Base-by-base conservation (phyloP, 2,113 vertebrate species). In the Hirundichthys speculiger region DNA sequence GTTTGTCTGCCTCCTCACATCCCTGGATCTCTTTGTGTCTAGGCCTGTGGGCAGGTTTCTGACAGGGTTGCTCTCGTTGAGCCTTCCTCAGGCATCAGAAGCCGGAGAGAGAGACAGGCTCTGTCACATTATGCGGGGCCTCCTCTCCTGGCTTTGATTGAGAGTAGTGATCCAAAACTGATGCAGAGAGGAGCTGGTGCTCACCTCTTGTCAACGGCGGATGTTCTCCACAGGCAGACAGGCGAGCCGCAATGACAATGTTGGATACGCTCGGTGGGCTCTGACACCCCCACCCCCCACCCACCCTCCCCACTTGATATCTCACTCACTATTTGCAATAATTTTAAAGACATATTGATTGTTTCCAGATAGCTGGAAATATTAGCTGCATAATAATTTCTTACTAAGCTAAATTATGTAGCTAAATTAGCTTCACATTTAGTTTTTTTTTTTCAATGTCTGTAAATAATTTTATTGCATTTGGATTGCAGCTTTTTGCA, bases 101-200 rank as follows among this genome's bases (percentile, higher is more conserved):
- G 73, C 64, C 77, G 64, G 63, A 74, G 77, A 70, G 73, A 76
- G 73, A 87, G 87, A 87, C 85, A 79, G 86, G 80, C 85, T 86
- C 87, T 91, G 92, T 92, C 92, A 92, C 90, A 91, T 93, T 91
- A 91, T 91, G 85, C 87, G 19, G 72, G 75, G 60, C 79, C 82
- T 79, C 75, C 69, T 75, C 79, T 61, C 81, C 73, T 21, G 73
- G 69, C 87, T 87, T 87, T 92, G 91, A 93, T 93, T 93, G 91
- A 92, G 86, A 85, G 85, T 92, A 90, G 90, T 91, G 93, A 93
- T 92, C 92, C 93, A 92, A 86, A 92, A 93, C 92, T 88, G 91
- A 93, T 90, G 90, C 78, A 41, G 86, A 73, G 85, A 86, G 86
- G 86, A 85, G 82, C 84, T 21, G 56, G 60, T 42, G 77, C 86